These are phyloP conservation scores for Caenorhabditis sp. DNA, from an alignment of 2,888 invertebrate species.

Conservation along the genomic window DNA sequence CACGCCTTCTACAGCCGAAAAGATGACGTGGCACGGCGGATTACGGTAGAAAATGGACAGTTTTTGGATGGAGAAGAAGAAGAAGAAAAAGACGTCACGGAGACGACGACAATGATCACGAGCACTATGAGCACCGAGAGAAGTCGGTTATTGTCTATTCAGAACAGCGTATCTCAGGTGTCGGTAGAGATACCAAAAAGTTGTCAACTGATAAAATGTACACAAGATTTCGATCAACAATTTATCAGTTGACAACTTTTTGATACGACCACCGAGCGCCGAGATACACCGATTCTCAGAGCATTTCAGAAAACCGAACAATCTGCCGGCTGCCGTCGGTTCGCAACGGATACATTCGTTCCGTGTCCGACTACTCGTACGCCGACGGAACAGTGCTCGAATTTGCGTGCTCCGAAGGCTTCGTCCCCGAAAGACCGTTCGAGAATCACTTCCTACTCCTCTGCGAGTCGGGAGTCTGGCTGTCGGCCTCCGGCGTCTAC, in stretches of 20 bases:
- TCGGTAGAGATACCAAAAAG: background rate
- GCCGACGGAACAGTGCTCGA: background rate
- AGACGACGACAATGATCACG: background rate
- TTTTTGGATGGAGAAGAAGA: slow-evolving; percentile 1
- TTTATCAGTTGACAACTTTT: background rate
- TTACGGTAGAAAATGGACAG: background rate
- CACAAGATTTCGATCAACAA: background rate
- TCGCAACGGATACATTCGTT: background rate
- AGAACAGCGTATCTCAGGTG: no score
- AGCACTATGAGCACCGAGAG: no score
- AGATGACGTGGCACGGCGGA: background rate
- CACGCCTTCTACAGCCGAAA: slow-evolving; percentile 12
- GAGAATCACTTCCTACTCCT: background rate
- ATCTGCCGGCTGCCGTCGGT: background rate
- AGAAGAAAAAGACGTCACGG: background rate
- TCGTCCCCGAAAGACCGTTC: background rate
- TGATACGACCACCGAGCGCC: no score
- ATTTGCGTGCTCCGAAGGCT: background rate
- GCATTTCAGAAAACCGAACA: background rate
- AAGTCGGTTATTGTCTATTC: no score
- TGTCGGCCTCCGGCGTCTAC: no score
- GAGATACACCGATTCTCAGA: no score
- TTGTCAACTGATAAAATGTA: background rate
- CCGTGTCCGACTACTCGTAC: background rate
- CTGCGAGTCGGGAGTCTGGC: no score